These are phyloP conservation scores for Channa argus DNA, from an alignment of 2,113 vertebrate species.

Conservation along the genomic window DNA sequence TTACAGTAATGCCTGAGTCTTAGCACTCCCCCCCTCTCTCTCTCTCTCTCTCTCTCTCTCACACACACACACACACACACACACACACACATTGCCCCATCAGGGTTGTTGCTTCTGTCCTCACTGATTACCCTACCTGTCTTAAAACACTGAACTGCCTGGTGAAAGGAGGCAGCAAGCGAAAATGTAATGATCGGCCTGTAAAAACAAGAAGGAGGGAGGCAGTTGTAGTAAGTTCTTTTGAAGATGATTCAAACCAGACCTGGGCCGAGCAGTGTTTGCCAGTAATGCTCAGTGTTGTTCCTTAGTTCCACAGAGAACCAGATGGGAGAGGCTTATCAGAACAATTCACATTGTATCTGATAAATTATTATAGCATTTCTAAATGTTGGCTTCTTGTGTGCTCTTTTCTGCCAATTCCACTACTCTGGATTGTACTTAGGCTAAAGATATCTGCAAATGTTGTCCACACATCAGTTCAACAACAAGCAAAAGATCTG, in stretches of 20 bases:
- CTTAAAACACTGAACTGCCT: constrained; percentile 16
- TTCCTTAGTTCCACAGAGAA: background rate
- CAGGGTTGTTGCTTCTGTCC: background rate
- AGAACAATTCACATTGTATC: constrained; percentile 15
- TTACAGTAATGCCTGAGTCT: background rate
- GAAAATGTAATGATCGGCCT: constrained; percentile 39
- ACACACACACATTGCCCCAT: background rate
- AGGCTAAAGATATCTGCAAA: background rate
- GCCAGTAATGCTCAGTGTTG: constrained; percentile 6
- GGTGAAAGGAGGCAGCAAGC: constrained; percentile 29
- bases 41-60: too few relatives aligned
- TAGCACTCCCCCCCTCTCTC: too few relatives aligned
- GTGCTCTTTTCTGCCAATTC: background rate
- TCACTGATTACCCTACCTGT: constrained; percentile 2
- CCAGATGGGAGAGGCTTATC: constrained; percentile 34
- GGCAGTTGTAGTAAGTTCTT: constrained; percentile 18
- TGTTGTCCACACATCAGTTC: background rate
- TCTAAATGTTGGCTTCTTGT: background rate
- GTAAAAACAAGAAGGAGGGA: constrained; percentile 35
- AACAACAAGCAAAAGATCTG: too few relatives aligned
- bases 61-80: too few relatives aligned
- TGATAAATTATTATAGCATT: background rate
- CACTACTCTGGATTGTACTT: background rate
- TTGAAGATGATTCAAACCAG: constrained; percentile 51
- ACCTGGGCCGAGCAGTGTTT: background rate